Base-by-base conservation (phyloP, 2,797 vertebrate genomes). In the Discoglossus pictus region DNA sequence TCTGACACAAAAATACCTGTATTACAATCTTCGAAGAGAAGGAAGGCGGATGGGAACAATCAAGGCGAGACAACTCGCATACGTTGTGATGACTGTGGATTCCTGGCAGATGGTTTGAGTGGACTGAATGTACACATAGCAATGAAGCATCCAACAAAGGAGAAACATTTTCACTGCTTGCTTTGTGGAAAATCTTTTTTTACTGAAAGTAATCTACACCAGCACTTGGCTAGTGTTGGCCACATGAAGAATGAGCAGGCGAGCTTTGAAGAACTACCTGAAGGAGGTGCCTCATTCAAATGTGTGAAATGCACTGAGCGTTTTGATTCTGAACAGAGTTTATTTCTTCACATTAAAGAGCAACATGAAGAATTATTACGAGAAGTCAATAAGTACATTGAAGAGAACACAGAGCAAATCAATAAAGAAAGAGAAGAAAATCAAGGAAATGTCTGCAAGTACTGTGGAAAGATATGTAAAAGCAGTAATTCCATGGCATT, bases 401-500 rank as follows among this genome's bases (percentile, higher is more conserved):
- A 95, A 77, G 97, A 99, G 76, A 96, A 99, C 84, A 99, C 97
- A 0, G 96, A 98, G 82, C 96, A 98, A 80, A 99, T 99, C 82
- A 98, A 98, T 87, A 90, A 90, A 0, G 97, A 99, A 83, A 89
- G 97, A 4, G 93, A 98, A 83, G 95, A 99, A 80, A 98, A 99
- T 80, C 93, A 97, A 85, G 96, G 97, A 67, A 97, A 91, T 0
- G 87, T 96, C 65, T 99, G 97, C 82, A 98, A 95, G 80, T 94
- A 94, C 44, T 99, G 97, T 9, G 95, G 96, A 67, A 99, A 99
- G 88, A 91, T 95, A 82, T 99, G 96, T 80, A 96, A 96, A 82
- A 98, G 96, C 82, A 98, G 94, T 88, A 99, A 99, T 81, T 99
- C 97, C 72, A 97, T 99, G 95, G 95, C 96, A 15, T 99, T 99